Conservation (phyloP, 1,140 invertebrate species). For the Chrysoperla carnea region DNA sequence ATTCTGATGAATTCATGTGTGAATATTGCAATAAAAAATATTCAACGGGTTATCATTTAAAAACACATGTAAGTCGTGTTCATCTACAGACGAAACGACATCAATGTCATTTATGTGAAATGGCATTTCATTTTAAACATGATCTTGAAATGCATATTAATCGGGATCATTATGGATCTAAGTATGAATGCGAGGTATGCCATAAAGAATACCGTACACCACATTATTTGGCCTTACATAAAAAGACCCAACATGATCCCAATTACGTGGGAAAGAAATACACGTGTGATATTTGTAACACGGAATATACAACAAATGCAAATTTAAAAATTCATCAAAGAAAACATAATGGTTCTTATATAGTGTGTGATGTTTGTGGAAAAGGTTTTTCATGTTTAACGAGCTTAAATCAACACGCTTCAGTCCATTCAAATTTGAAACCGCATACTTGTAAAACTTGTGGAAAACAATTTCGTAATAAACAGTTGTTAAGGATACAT, state of each 20-base stretch:
- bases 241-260: neutral
- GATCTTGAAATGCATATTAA: neutral
- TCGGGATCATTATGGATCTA: neutral
- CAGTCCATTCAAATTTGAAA: conserved; percentile 33
- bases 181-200: neutral
- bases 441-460: conserved; percentile 35
- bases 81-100: neutral
- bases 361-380: conserved; percentile 41
- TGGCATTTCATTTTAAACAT: neutral
- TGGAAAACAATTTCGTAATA: conserved; percentile 14
- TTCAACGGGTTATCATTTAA: neutral
- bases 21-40: neutral
- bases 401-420: conserved; percentile 4
- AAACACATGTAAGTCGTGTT: neutral
- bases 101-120: neutral
- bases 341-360: conserved; percentile 43
- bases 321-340: conserved; percentile 26
- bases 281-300: neutral
- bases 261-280: neutral
- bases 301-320: conserved; percentile 3
- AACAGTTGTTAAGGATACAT: conserved; percentile 6
- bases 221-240: neutral
- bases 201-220: conserved; percentile 20
- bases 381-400: conserved; percentile 6
- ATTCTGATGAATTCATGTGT: neutral